Base-by-base conservation (phyloP, 1,140 invertebrate genomes). In the Euglossa dilemma region DNA sequence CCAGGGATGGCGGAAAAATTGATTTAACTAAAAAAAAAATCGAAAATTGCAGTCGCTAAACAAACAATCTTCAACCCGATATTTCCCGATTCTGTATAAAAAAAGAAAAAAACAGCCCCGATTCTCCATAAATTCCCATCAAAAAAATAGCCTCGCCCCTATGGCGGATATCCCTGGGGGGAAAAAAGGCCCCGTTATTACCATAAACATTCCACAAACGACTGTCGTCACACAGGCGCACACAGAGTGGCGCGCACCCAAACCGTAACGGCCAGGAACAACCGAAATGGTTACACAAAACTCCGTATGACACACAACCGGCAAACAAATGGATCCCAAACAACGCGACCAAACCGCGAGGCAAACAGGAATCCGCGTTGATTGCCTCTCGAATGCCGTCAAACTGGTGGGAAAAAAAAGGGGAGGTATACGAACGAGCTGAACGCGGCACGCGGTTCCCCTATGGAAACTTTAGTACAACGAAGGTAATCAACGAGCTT, bases 401-500 rank as follows among this genome's bases (percentile, higher is more conserved):
- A 54, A 72, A 72, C 70, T 36, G 52, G 23, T 28, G 45, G 25
- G 20, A 20, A 57, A 74, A 71, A 74, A 69, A 70, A 45, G 12
- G 12, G 47, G 16, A 28, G 20, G 28, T 52, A 45, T 59, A 57
- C 20, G 28, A 74, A 57, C 71, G 71, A 74, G 23, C 71, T 25
- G 20, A 74, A 36, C 36, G 45, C 36, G 36, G 36, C 2, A 25
- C 59, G 61, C 25, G 74, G 25, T 56, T 50, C 63, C 77, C 66
- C 54, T n/a, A 28, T 52, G 25, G 75, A 71, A 70, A 79, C 36
- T 69, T 72, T 25, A 61, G 4, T 16, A 50, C 45, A 47, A 18
- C 47, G 28, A n/a, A 52, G 47, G 54, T 83, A 78, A 83, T 83
- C 81, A 78, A 70, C 74, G 57, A 52, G 81, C 67, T 71, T 83